A percentile compares a stretch with the other conserved stretches of the same genome.
Conservation (phyloP, 2,113 vertebrate species). For the Oncorhynchus clarkii region DNA sequence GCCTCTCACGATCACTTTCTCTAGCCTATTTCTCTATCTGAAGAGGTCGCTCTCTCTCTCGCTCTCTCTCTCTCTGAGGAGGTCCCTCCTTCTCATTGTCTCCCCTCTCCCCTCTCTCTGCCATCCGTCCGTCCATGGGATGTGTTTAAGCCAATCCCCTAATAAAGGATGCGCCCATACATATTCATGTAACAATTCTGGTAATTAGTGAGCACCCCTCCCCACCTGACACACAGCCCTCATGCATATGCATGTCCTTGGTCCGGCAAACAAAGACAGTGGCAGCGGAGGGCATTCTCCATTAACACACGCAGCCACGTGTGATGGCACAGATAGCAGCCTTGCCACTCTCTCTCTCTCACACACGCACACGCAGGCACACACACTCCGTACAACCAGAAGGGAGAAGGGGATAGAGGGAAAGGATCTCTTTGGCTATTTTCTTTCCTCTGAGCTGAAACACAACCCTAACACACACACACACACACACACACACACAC, state of each 20-base stretch:
- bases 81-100: background rate
- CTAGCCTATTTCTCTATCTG: slow-evolving; percentile 23
- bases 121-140: slow-evolving; percentile 62
- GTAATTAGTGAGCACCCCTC: slow-evolving; percentile 77
- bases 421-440: slow-evolving; percentile 47
- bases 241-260: slow-evolving; percentile 80
- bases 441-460: slow-evolving; percentile 60
- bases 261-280: slow-evolving; percentile 78
- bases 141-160: slow-evolving; percentile 75
- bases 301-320: slow-evolving; percentile 76
- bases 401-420: slow-evolving; percentile 26
- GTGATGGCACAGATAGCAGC: slow-evolving; percentile 76
- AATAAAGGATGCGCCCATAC: slow-evolving; percentile 81
- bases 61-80: slow-evolving; percentile 20
- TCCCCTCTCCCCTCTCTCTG: background rate
- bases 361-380: slow-evolving; percentile 31
- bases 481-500: slow-evolving; percentile 7
- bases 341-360: slow-evolving; percentile 51
- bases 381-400: slow-evolving; percentile 13
- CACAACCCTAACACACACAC: slow-evolving; percentile 47
- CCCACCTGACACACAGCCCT: slow-evolving; percentile 43
- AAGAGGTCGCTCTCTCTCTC: slow-evolving; percentile 22
- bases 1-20: slow-evolving; percentile 6
- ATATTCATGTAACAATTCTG: slow-evolving; percentile 84
- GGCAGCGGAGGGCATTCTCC: slow-evolving; percentile 74